These are phyloP conservation scores for Spizaetus ornatus DNA, from an alignment of 2,113 vertebrate species.

Conservation along the genomic window DNA sequence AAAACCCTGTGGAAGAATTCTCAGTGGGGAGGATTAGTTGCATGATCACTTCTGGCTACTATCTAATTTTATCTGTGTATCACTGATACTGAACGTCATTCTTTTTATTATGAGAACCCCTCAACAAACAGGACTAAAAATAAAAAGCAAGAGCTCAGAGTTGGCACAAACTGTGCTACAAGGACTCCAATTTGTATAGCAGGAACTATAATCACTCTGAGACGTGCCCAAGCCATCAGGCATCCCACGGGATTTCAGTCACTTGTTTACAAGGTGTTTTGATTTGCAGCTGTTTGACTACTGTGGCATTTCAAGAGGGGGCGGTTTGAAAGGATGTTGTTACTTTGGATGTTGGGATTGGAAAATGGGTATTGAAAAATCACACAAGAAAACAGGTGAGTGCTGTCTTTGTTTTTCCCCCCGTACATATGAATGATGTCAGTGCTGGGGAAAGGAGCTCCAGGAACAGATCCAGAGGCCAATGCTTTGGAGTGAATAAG, in stretches of 20 bases:
- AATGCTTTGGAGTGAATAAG: background rate
- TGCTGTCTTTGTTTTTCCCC: conserved; percentile 30
- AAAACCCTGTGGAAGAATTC: background rate
- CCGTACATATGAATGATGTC: background rate
- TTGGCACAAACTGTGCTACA: conserved; percentile 53
- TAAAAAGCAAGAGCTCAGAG: conserved; percentile 12
- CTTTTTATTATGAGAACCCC: conserved; percentile 44
- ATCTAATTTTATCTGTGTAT: conserved; percentile 38
- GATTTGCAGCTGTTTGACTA: conserved; percentile 66
- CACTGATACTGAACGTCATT: background rate
- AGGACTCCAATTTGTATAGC: conserved; percentile 63
- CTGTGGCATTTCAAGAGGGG: conserved; percentile 50
- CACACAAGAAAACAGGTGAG: background rate
- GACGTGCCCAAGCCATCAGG: conserved; percentile 57
- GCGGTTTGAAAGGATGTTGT: conserved; percentile 62
- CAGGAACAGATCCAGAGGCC: background rate
- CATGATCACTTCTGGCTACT: conserved; percentile 11
- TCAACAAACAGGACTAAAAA: conserved; percentile 51
- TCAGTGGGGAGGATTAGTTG: background rate
- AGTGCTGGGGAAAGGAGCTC: background rate
- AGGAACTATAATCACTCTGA: conserved; percentile 67
- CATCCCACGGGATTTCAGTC: conserved; percentile 66
- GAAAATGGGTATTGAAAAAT: conserved; percentile 57
- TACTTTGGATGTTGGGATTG: conserved; percentile 35
- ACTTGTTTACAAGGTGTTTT: conserved; percentile 68